phyloP scores from a whole-genome alignment of 2,113 vertebrate species.

The Struthidea cinerea region DNA sequence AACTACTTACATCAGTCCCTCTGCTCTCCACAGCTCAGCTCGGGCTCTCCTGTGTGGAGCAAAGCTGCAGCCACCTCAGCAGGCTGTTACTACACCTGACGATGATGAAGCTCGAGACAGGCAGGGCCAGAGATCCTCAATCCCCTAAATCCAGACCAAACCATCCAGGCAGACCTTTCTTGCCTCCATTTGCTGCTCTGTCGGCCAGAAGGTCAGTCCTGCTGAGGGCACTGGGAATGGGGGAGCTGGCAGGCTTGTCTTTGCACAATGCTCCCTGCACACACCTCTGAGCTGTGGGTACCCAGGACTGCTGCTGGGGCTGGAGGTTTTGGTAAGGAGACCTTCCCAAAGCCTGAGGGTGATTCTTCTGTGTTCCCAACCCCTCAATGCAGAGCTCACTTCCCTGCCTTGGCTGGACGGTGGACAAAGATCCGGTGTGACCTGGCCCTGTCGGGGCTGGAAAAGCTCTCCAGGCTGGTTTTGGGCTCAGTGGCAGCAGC shows the following conservation, averaged over 20 bases:
- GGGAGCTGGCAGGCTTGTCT: neutral
- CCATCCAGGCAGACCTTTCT: neutral
- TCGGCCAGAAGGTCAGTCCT: neutral
- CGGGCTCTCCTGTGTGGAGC: neutral
- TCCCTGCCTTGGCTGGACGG: neutral
- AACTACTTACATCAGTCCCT: neutral
- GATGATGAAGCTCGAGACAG: neutral
- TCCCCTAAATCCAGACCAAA: neutral
- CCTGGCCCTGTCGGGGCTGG: neutral
- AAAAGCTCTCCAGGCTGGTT: neutral
- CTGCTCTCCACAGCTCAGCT: neutral
- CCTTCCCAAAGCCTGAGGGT: neutral
- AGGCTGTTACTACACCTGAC: neutral
- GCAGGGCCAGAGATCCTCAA: neutral
- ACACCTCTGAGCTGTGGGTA: neutral
- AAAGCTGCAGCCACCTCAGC: neutral
- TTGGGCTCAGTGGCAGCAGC: neutral
- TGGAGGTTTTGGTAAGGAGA: neutral
- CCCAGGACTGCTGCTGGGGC: neutral
- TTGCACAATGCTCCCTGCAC: neutral
- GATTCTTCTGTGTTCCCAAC: neutral
- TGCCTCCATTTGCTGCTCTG: neutral
- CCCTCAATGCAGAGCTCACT: neutral
- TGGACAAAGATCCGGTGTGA: rapidly evolving
- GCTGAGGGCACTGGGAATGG: neutral